Evolutionary conservation across 2,113 vertebrate genomes (phyloP).

Genomic region (Melanerpes formicivorus): DNA sequence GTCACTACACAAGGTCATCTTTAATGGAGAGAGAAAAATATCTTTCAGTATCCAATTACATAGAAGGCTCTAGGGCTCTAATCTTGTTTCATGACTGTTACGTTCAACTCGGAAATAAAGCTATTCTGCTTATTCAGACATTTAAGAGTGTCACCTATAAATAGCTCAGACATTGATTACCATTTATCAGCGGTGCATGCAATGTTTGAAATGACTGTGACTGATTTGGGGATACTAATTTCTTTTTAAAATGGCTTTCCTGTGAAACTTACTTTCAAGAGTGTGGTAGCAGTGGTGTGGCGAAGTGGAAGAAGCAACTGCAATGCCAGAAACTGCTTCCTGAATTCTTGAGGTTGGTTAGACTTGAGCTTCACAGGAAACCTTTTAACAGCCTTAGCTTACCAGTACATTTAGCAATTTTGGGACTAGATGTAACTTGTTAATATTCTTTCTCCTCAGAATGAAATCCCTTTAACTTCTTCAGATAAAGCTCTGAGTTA

Average conservation of each 20-base stretch:
- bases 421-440: neutral
- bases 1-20: conserved; percentile 36
- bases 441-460: neutral
- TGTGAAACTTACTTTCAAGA: neutral
- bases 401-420: neutral
- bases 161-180: neutral
- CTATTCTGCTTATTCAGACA: neutral
- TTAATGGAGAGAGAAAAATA: conserved; percentile 28
- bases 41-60: conserved; percentile 30
- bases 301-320: neutral
- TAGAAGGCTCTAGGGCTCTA: neutral
- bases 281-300: neutral
- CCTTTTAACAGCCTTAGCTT: neutral
- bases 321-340: neutral
- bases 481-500: neutral
- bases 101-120: conserved; percentile 36
- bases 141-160: neutral
- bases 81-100: conserved; percentile 24
- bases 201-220: neutral
- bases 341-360: neutral
- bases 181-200: neutral
- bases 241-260: neutral
- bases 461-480: neutral
- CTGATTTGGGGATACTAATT: neutral
- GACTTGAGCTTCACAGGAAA: neutral